Evolutionary conservation across 2,797 vertebrate genomes (phyloP), one percentile per base, ranked within the genome.

Genomic region (Scarus forsteni): DNA sequence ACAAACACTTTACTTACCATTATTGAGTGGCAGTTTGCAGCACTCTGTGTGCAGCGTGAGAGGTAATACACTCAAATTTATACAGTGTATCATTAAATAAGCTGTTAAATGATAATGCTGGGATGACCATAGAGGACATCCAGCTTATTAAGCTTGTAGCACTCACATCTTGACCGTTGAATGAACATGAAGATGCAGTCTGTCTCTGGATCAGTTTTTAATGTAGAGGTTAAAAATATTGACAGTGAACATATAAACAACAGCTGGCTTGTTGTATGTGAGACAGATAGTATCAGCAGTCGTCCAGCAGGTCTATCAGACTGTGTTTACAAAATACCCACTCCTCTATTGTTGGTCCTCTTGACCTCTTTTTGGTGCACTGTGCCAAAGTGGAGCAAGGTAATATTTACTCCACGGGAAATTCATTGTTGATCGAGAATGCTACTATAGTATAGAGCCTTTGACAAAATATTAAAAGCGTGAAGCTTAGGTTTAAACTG

Each of bases 311-410:
- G 86, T 91, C 76, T 72, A 61, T 75, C 81, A 75, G 61, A 50
- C 63, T 79, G 66, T 87, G 84, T 92, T 91, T 89, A 84, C 85
- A 74, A 86, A 90, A 92, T 82, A 92, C 13, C 52, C 34, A 57
- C 40, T 65, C 59, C 73, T 80, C 48, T 74, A 51, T 78, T 85
- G 70, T 81, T 66, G 35, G 46, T 75, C 60, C 43, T 56, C 60
- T 56, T 50, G 50, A 10, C 10, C 13, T 69, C 64, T 66, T 82
- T 83, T 79, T 75, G 52, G 75, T 82, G 56, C 62, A 40, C 62
- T 61, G 16, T 72, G 73, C 70, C 65, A 76, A 75, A 71, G 27
- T 27, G 27, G 27, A 27, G 4, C 27, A 88, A 83, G 73, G 74
- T 85, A 35, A 59, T 67, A 65, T 73, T 38, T 53, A 81, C 48